Evolutionary conservation across 2,888 invertebrate genomes (phyloP).

Genomic region (Calameuta filiformis): DNA sequence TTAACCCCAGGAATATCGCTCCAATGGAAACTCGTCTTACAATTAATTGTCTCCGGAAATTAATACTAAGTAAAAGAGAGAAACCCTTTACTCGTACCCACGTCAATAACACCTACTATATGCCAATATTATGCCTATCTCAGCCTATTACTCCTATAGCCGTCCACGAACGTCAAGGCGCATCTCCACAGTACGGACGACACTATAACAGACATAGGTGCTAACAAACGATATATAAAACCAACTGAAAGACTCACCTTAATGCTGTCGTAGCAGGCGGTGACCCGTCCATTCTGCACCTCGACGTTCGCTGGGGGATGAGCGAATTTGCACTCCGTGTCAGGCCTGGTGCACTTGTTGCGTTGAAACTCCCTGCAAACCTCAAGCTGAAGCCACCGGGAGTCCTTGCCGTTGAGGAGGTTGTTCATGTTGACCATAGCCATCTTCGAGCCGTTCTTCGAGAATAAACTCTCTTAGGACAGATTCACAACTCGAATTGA

Average conservation of each 20-base stretch:
- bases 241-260: slow-evolving; percentile 81
- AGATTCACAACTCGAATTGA: not conserved
- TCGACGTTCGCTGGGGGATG: slow-evolving; percentile 99
- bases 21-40: not conserved
- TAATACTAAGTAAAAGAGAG: not conserved
- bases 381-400: slow-evolving; percentile 99
- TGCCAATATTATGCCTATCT: too few relatives aligned
- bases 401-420: slow-evolving; percentile 98
- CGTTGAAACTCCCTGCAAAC: slow-evolving; percentile 99
- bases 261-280: slow-evolving; percentile 99
- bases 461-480: not conserved
- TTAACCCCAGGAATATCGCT: not conserved
- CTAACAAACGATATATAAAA: too few relatives aligned
- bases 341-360: slow-evolving; percentile 98
- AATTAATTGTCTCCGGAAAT: not conserved
- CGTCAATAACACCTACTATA: not conserved
- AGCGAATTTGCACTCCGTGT: slow-evolving; percentile 99
- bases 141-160: too few relatives aligned
- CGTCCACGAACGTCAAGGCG: too few relatives aligned
- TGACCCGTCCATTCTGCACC: slow-evolving; percentile 99
- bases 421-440: slow-evolving; percentile 98
- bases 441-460: slow-evolving; percentile 65
- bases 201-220: too few relatives aligned
- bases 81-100: not conserved
- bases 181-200: too few relatives aligned